Percentiles rank a stretch among this genome's conserved stretches.
Conservation (phyloP, 2,113 vertebrate species). For the Bubalus kerabau region DNA sequence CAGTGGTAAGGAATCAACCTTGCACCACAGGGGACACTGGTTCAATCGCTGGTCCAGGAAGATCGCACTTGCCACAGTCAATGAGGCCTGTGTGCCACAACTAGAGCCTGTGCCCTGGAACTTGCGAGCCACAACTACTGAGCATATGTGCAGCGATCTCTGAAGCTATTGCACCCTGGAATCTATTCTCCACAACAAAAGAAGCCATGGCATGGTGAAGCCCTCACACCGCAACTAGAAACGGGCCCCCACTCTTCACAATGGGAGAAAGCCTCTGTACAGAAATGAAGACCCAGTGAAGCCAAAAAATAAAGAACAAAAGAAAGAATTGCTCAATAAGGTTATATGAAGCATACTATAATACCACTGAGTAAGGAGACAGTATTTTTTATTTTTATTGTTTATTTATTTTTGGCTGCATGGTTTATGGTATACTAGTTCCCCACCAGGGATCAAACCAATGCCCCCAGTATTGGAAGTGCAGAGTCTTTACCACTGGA, state of each 20-base stretch:
- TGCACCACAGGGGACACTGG: background rate
- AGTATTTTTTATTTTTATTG: background rate
- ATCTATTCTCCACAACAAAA: background rate
- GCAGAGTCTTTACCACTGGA: background rate
- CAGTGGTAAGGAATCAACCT: background rate
- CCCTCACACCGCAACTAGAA: background rate
- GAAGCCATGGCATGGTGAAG: background rate
- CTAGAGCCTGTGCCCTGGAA: background rate
- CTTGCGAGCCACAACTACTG: fast-evolving
- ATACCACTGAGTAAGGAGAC: background rate
- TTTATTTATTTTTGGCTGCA: background rate
- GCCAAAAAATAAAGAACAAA: background rate
- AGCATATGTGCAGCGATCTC: fast-evolving
- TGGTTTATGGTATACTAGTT: background rate
- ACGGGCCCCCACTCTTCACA: background rate
- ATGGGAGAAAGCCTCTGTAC: background rate
- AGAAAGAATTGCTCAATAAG: background rate
- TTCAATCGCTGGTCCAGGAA: background rate
- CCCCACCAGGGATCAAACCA: background rate
- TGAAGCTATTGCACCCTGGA: background rate
- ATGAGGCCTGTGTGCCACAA: background rate
- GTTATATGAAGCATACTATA: background rate
- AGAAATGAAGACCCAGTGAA: background rate
- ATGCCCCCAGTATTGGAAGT: background rate
- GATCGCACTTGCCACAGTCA: fast-evolving